These are phyloP conservation scores for Anarhynchus alexandrinus DNA, from an alignment of 2,113 vertebrate species.

Conservation along the genomic window DNA sequence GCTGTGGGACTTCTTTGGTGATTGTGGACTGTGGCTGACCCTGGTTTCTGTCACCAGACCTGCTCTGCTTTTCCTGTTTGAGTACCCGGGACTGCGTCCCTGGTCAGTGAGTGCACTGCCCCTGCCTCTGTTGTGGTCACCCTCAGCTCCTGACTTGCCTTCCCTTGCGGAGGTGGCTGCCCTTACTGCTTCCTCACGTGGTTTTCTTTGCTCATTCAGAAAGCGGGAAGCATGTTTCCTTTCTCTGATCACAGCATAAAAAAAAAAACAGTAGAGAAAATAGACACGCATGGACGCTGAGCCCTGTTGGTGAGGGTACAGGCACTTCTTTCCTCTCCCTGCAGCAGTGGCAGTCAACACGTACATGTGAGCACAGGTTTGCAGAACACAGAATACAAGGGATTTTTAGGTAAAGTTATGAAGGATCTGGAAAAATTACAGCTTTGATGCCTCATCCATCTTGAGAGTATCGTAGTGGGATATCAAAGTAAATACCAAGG, in stretches of 20 bases:
- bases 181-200: neutral
- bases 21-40: neutral
- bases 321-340: neutral
- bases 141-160: neutral
- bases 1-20: neutral
- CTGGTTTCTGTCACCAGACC: neutral
- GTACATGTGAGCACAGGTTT: neutral
- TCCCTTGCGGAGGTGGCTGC: neutral
- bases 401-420: neutral
- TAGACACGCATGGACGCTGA: neutral
- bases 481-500: neutral
- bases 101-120: neutral
- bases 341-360: neutral
- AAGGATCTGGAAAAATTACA: neutral
- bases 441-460: neutral
- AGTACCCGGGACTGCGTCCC: neutral
- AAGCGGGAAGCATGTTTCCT: neutral
- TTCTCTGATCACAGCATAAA: neutral
- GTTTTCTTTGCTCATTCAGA: neutral
- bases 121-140: constrained; percentile 34
- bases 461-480: neutral
- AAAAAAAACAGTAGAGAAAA: neutral
- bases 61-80: constrained; percentile 9
- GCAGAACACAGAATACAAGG: neutral
- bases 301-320: neutral